These are phyloP conservation scores for Steatocranus sp. DNA, from an alignment of 2,797 vertebrate species.

Conservation along the genomic window DNA sequence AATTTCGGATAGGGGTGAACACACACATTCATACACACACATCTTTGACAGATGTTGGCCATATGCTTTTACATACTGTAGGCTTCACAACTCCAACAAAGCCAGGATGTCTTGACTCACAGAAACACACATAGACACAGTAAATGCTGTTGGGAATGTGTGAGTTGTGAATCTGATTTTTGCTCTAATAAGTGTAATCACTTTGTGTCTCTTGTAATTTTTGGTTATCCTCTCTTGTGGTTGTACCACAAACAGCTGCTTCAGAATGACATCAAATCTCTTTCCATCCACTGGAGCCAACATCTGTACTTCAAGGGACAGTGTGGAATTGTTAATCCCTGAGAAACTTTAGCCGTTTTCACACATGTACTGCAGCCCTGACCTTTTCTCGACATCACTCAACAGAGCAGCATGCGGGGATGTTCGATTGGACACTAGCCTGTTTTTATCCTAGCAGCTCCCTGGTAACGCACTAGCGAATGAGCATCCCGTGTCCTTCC, in stretches of 20 bases:
- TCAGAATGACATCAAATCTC: slow-evolving; percentile 17
- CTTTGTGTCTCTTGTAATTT: not conserved
- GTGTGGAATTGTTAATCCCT: slow-evolving; percentile 30
- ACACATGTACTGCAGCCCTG: not conserved
- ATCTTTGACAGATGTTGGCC: slow-evolving; percentile 49
- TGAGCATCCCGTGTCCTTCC: not conserved
- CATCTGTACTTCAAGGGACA: not conserved
- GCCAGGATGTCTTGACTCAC: not conserved
- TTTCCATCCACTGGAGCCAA: slow-evolving; percentile 6
- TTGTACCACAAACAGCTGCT: slow-evolving; percentile 5
- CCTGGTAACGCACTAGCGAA: not conserved
- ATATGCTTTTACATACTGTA: slow-evolving; percentile 13
- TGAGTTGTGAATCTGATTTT: not conserved
- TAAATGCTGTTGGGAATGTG: not conserved
- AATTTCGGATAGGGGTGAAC: slow-evolving; percentile 6
- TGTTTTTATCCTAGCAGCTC: not conserved
- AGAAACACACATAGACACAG: not conserved
- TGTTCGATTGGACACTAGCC: not conserved
- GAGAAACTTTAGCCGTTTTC: not conserved
- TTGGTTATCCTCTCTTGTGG: not conserved
- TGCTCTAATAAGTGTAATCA: not conserved
- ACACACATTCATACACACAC: not conserved
- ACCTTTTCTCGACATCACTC: not conserved
- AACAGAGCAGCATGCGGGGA: not conserved
- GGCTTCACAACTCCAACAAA: not conserved